Percentiles rank a stretch among this genome's conserved stretches.
Evolutionary conservation across 2,888 invertebrate genomes (phyloP).

Genomic region (Drosophila setosimentum): DNA sequence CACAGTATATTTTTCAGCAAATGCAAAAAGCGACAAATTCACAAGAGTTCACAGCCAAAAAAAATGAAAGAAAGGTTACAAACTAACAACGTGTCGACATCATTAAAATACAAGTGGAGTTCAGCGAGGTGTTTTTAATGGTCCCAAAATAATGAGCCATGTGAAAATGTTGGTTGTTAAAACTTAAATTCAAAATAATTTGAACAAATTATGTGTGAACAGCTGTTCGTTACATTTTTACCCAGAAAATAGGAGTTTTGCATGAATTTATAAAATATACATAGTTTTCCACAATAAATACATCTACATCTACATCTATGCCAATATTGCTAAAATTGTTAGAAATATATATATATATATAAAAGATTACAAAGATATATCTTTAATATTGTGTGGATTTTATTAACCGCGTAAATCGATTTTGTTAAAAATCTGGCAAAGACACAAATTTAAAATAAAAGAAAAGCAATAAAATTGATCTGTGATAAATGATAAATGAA

Average conservation of each 20-base stretch:
- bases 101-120: slow-evolving; percentile 22
- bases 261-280: neutral
- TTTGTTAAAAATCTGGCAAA: too few species aligned
- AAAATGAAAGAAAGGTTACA: neutral
- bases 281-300: too few species aligned
- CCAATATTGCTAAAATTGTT: too few species aligned
- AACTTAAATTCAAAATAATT: neutral
- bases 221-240: neutral
- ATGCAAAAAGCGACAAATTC: slow-evolving; percentile 18
- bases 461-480: too few species aligned
- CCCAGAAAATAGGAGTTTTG: neutral
- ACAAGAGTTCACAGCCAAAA: neutral
- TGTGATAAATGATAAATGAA: too few species aligned
- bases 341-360: too few species aligned
- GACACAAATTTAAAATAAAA: too few species aligned
- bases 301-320: too few species aligned
- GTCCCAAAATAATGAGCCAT: slow-evolving; percentile 5
- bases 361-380: too few species aligned
- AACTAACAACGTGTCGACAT: slow-evolving; percentile 6
- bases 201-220: neutral
- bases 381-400: too few species aligned
- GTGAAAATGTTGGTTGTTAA: neutral
- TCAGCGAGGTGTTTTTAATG: neutral
- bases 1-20: slow-evolving; percentile 2
- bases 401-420: too few species aligned